Evolutionary conservation across 2,797 vertebrate species (phyloP), one percentile per base, ranked within the genome.

Genomic region (Melanotaenia nigrans): DNA sequence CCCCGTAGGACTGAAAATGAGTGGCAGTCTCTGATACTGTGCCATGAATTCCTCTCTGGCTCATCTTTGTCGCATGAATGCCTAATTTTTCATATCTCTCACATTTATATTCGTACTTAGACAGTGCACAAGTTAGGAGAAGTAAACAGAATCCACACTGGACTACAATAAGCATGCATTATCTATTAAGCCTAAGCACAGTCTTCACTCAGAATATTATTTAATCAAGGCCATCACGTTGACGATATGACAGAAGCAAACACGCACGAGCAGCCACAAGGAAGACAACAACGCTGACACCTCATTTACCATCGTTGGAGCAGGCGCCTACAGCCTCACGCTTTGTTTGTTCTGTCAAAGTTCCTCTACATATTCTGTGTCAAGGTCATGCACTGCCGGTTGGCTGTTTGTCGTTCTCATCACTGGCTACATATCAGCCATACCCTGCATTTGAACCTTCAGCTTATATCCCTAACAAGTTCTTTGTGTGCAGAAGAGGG

Each of bases 301-400:
- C 81, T 89, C 87, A 87, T 92, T 92, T 90, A 76, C 77, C 77
- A 84, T 78, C 24, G 67, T 74, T 65, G 68, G 61, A 83, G 76
- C 81, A 18, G 63, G 70, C 79, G 70, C 87, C 75, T 51, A 20
- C 80, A 38, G 80, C 80, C 87, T 86, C 89, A 82, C 45, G 86
- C 85, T 90, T 89, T 92, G 88, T 91, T 89, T 90, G 90, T 75
- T 86, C 84, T 88, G 91, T 91, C 90, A 90, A 82, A 87, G 82
- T 86, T 87, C 79, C 82, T 89, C 81, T 87, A 65, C 81, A 82
- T 90, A 78, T 86, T 86, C 75, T 5, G 65, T 59, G 74, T 85
- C 90, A 89, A 91, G 90, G 90, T 92, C 90, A 89, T 61, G 75
- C 89, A 11, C 76, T 79, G 86, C 78, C 88, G 73, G 74, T 84